Percentiles rank a stretch among this genome's conserved stretches.
Evolutionary conservation across 2,113 vertebrate genomes (phyloP).

Genomic region (Xiphophorus couchianus): DNA sequence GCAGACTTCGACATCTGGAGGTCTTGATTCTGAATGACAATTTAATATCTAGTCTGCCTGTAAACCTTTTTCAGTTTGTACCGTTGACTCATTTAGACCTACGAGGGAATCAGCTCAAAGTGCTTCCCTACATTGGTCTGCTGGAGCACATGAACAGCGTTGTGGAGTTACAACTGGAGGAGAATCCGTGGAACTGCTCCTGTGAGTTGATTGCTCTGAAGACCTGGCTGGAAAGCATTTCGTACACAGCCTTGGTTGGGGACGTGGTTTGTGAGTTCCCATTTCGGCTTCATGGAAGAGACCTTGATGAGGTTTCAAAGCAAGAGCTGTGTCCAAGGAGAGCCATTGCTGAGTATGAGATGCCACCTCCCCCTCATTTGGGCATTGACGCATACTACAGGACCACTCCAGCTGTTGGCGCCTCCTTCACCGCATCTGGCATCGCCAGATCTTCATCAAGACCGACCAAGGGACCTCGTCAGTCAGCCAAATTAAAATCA

Average conservation of each 20-base stretch:
- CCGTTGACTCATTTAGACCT: conserved; percentile 97
- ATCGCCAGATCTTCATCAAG: conserved; percentile 89
- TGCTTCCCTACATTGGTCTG: conserved; percentile 91
- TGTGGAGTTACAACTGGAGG: conserved; percentile 95
- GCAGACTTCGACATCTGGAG: conserved; percentile 89
- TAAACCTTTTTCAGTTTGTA: conserved; percentile 92
- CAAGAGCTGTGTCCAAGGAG: conserved; percentile 95
- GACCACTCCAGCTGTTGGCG: conserved; percentile 87
- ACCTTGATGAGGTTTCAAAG: conserved; percentile 95
- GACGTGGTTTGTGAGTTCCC: conserved; percentile 98
- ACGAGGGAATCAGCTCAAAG: conserved; percentile 94
- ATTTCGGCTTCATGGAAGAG: conserved; percentile 93
- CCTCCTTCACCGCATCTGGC: conserved; percentile 90
- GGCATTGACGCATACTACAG: conserved; percentile 90
- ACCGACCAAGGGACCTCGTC: conserved; percentile 91
- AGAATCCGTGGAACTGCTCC: conserved; percentile 98
- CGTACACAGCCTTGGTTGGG: conserved; percentile 92
- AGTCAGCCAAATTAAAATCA: conserved; percentile 89
- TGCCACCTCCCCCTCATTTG: conserved; percentile 88
- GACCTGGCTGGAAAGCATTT: conserved; percentile 97
- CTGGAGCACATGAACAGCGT: conserved; percentile 96
- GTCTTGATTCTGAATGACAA: conserved; percentile 98
- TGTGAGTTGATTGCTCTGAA: conserved; percentile 95
- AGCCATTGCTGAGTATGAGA: conserved; percentile 93
- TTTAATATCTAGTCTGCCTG: conserved; percentile 90